Conservation (phyloP, 2,888 invertebrate genomes). For the Athalia cordata region DNA sequence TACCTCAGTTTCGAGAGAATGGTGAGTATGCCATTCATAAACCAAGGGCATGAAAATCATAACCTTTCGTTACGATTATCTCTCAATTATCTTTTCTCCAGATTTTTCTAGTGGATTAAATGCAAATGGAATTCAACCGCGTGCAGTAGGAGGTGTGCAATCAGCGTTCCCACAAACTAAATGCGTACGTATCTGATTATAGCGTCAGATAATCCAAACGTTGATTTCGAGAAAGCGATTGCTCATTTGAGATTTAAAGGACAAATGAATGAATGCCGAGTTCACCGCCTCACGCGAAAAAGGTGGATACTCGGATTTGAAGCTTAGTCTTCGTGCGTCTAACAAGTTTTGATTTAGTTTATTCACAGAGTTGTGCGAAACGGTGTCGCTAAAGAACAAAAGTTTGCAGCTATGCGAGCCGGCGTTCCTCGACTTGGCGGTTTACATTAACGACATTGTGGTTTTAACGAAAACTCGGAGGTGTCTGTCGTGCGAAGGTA, state of each 20-base stretch:
- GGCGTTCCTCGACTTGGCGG: conserved; percentile 20
- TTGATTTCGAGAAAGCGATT: neutral
- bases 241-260: neutral
- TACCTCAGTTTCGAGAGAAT: conserved; percentile 10
- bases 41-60: neutral
- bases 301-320: neutral
- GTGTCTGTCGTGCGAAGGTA: conserved; percentile 27
- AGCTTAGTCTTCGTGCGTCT: conserved; percentile 4
- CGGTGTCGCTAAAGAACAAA: conserved; percentile 35
- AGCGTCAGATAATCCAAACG: conserved; percentile 4
- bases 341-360: conserved; percentile 30
- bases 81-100: conserved; percentile 19
- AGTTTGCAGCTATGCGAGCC: conserved; percentile 22
- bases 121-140: conserved; percentile 16
- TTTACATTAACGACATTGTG: conserved; percentile 42
- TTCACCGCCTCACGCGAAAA: neutral
- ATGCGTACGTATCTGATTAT: conserved; percentile 2
- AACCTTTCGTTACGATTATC: neutral
- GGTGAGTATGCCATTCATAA: neutral
- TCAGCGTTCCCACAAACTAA: neutral
- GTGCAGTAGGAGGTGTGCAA: neutral
- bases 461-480: conserved; percentile 34
- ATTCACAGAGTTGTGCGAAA: conserved; percentile 13
- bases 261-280: neutral
- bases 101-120: conserved; percentile 21